These are phyloP conservation scores for Glossosoma conforme DNA, from an alignment of 1,140 invertebrate species.

Conservation along the genomic window DNA sequence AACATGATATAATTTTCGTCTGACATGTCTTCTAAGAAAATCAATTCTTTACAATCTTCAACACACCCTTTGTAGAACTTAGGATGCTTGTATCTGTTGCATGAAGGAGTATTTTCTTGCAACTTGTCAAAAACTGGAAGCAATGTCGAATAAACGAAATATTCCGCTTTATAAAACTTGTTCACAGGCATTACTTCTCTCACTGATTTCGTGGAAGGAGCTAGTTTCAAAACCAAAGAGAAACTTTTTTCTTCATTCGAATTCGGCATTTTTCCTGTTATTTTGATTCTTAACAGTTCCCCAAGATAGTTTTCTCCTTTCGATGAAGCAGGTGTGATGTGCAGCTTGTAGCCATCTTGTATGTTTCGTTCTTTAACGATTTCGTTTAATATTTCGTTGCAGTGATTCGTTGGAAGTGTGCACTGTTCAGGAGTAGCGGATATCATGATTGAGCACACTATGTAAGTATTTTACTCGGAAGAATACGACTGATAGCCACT, in stretches of 20 bases:
- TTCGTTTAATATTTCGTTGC: not conserved
- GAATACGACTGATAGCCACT: no score
- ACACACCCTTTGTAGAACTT: constrained; percentile 39
- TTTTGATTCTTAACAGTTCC: constrained; percentile 35
- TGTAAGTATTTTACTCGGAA: no score
- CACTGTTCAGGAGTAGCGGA: not conserved
- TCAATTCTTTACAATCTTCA: constrained; percentile 42
- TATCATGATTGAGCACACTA: not conserved
- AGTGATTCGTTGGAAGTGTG: not conserved
- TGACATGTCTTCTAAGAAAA: constrained; percentile 53
- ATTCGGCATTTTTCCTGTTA: constrained; percentile 5
- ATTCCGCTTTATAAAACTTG: constrained; percentile 37
- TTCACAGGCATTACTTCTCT: constrained; percentile 36
- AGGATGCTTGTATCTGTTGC: constrained; percentile 36
- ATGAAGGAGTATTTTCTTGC: constrained; percentile 32
- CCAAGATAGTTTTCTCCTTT: constrained; percentile 42
- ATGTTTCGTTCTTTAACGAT: not conserved
- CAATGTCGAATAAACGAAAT: constrained; percentile 36
- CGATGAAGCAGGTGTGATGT: constrained; percentile 16
- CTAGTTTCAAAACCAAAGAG: constrained; percentile 35
- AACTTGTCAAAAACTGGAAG: constrained; percentile 38
- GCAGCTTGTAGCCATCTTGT: not conserved
- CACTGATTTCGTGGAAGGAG: constrained; percentile 33
- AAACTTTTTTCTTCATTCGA: not conserved
- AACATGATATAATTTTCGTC: constrained; percentile 41